Evolutionary conservation across 2,113 vertebrate species (phyloP).

Genomic region (Macrotis lagotis): DNA sequence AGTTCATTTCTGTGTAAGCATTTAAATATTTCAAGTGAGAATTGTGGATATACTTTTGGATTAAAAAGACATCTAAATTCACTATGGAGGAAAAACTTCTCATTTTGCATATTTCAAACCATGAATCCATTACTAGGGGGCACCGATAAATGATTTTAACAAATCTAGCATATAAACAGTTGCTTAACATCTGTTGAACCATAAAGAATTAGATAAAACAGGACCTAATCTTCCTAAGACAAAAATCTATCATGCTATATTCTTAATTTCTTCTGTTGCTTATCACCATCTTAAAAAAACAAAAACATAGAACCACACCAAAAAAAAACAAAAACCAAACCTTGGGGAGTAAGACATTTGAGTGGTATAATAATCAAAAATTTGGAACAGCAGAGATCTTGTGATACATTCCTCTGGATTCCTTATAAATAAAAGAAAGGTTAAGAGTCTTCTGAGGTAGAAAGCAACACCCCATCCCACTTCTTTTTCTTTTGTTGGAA

Average conservation of each 20-base stretch:
- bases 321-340: neutral
- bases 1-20: conserved; percentile 6
- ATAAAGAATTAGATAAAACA: neutral
- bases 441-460: neutral
- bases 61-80: neutral
- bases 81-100: neutral
- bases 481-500: neutral
- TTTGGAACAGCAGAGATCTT: neutral
- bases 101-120: neutral
- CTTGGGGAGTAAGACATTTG: neutral
- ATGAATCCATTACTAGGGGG: neutral
- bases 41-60: neutral
- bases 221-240: neutral
- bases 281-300: neutral
- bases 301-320: no score
- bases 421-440: neutral
- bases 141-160: neutral
- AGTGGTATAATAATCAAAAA: neutral
- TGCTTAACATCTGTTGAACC: neutral
- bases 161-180: neutral
- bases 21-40: neutral
- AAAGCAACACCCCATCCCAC: neutral
- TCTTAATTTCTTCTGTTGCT: neutral
- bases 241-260: neutral
- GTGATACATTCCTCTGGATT: neutral